Evolutionary conservation across 1,140 invertebrate genomes (phyloP).

Genomic region (Stenopsyche tienmushanensis): DNA sequence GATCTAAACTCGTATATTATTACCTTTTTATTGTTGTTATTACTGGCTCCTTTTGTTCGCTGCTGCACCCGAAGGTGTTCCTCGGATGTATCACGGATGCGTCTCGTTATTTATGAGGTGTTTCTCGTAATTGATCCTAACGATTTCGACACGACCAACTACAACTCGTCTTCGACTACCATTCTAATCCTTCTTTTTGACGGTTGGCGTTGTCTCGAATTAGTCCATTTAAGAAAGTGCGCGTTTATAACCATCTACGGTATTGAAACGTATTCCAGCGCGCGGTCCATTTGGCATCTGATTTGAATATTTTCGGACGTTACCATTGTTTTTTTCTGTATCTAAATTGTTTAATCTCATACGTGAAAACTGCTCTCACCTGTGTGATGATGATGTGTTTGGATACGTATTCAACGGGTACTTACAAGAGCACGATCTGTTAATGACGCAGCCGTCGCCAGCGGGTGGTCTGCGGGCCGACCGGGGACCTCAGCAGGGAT

Average conservation of each 20-base stretch:
- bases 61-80: neutral
- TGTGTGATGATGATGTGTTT: conserved; percentile 8
- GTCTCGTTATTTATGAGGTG: conserved; percentile 8
- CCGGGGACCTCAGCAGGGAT: neutral
- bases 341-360: conserved; percentile 21
- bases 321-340: too few species aligned
- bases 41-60: neutral
- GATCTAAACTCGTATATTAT: conserved; percentile 9
- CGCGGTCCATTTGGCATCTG: too few species aligned
- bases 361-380: conserved; percentile 16
- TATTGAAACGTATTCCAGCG: too few species aligned
- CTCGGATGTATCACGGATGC: neutral
- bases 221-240: too few species aligned
- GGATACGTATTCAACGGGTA: conserved; percentile 13
- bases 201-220: neutral
- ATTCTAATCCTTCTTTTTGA: neutral
- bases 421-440: conserved; percentile 20
- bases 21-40: conserved; percentile 23
- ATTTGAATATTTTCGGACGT: too few species aligned
- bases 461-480: conserved; percentile 22
- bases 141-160: too few species aligned
- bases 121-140: conserved; percentile 10
- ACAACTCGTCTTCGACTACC: neutral
- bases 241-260: too few species aligned
- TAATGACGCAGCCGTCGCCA: conserved; percentile 28